phyloP scores from a whole-genome alignment of 2,888 invertebrate species.

The Orchesella flavescens region DNA sequence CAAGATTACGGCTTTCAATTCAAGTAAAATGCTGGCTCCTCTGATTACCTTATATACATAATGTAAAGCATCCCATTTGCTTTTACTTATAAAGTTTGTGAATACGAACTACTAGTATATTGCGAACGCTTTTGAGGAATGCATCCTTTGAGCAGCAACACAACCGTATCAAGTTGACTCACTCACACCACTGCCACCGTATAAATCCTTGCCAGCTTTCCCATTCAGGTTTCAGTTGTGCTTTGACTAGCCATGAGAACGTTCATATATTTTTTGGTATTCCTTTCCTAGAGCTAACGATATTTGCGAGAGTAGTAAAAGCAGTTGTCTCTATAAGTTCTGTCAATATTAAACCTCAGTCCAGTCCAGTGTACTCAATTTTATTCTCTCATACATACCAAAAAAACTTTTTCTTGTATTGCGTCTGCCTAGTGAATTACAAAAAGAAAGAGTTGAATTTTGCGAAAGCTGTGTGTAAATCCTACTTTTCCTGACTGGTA shows the following conservation, averaged over 20 bases:
- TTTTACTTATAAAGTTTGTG: too few relatives aligned
- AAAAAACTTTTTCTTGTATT: too few relatives aligned
- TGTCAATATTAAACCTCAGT: slow-evolving; percentile 2
- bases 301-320: slow-evolving; percentile 17
- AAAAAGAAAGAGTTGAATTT: too few relatives aligned
- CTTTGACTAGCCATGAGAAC: slow-evolving; percentile 45
- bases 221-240: slow-evolving; percentile 50
- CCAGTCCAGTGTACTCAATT: neutral
- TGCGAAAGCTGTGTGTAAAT: too few relatives aligned
- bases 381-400: slow-evolving; percentile 1
- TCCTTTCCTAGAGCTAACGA: slow-evolving; percentile 8
- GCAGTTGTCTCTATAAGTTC: neutral
- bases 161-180: neutral
- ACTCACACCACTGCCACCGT: neutral
- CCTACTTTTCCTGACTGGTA: too few relatives aligned
- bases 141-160: neutral
- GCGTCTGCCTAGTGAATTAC: too few relatives aligned
- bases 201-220: slow-evolving; percentile 53
- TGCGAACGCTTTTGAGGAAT: too few relatives aligned
- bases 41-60: too few relatives aligned
- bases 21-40: too few relatives aligned
- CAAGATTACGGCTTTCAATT: too few relatives aligned
- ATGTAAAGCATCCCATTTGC: too few relatives aligned
- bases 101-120: too few relatives aligned
- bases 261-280: slow-evolving; percentile 12